Conservation (phyloP, 2,888 invertebrate species). For the Chrysodeixis includens region DNA sequence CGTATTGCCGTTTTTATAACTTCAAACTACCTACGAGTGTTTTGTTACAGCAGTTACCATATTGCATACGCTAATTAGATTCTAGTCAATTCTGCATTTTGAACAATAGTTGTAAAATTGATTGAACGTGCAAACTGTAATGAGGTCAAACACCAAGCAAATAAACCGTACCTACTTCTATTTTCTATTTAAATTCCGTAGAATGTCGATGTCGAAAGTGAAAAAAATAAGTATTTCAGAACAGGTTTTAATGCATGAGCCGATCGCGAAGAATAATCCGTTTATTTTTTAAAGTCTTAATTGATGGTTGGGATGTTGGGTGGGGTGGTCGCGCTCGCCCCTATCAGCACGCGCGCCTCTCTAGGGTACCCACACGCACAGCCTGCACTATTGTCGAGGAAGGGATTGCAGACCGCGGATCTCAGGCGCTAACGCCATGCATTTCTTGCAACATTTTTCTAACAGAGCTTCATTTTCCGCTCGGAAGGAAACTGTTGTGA, state of each 20-base stretch:
- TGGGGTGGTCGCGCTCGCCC: neutral
- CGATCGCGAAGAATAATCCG: slow-evolving; percentile 31
- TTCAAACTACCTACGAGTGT: slow-evolving; percentile 41
- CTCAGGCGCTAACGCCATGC: neutral
- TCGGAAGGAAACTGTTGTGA: neutral
- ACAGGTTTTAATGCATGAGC: slow-evolving; percentile 38
- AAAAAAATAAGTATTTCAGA: slow-evolving; percentile 28
- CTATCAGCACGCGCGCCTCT: neutral
- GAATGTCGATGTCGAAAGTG: slow-evolving; percentile 5
- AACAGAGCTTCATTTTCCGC: neutral
- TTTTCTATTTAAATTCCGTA: slow-evolving; percentile 23
- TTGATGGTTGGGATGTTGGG: slow-evolving; percentile 31
- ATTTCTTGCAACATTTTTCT: neutral
- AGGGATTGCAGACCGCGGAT: neutral
- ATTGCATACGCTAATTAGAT: slow-evolving; percentile 39
- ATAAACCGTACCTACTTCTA: slow-evolving; percentile 12
- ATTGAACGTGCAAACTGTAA: slow-evolving; percentile 36
- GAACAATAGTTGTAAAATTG: slow-evolving; percentile 23
- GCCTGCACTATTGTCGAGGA: neutral
- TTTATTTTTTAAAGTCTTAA: slow-evolving; percentile 43
- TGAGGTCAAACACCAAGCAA: slow-evolving; percentile 32
- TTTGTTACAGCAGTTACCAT: slow-evolving; percentile 49
- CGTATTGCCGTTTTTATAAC: slow-evolving; percentile 32
- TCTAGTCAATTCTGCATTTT: slow-evolving; percentile 34
- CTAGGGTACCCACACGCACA: neutral